phyloP scores from a whole-genome alignment of 2,113 vertebrate species.

The Antechinus flavipes region DNA sequence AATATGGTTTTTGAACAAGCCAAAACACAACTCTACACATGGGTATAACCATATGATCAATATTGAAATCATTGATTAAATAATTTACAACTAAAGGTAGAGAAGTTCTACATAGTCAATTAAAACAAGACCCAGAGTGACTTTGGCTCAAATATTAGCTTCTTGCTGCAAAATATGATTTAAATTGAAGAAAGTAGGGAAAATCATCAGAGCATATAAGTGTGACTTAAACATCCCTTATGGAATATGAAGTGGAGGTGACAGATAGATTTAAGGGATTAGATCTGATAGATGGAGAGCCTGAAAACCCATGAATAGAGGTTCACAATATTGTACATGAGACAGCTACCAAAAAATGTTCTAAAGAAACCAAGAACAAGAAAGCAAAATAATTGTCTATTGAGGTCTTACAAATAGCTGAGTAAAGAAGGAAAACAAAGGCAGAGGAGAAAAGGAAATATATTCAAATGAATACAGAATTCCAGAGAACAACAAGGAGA shows the following conservation, averaged over 20 bases:
- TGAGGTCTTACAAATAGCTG: background rate
- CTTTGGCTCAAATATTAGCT: background rate
- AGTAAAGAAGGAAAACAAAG: background rate
- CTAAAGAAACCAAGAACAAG: constrained; percentile 14
- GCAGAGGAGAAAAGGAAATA: background rate
- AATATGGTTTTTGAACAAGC: background rate
- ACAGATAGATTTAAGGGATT: background rate
- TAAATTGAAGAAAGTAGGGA: background rate
- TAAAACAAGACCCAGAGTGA: background rate
- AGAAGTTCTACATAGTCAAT: background rate
- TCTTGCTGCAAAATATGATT: background rate
- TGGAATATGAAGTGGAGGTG: background rate
- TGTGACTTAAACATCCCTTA: background rate
- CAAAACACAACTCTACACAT: background rate
- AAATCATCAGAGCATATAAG: background rate
- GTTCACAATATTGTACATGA: background rate
- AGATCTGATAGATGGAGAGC: background rate
- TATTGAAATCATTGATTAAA: background rate
- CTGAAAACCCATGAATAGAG: background rate
- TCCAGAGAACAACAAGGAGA: background rate
- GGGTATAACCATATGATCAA: background rate
- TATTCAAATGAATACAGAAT: background rate
- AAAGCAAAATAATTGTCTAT: background rate
- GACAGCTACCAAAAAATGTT: background rate
- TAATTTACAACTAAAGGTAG: background rate